Evolutionary conservation across 1,140 invertebrate genomes (phyloP).

Genomic region (Diachasma alloeum): DNA sequence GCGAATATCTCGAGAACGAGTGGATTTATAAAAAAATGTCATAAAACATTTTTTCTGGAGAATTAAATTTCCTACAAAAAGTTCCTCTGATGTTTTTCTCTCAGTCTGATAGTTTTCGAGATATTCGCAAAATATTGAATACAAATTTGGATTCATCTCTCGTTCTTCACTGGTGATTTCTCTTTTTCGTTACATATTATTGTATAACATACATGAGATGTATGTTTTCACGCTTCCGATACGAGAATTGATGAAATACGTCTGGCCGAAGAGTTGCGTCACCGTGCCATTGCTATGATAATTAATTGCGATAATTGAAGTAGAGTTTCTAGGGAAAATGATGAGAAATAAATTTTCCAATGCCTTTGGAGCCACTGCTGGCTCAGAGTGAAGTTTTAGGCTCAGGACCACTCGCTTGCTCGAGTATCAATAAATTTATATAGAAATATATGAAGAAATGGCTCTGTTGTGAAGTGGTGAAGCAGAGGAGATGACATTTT

Average conservation of each 20-base stretch:
- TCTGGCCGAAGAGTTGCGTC: slow-evolving; percentile 16
- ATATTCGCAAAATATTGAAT: not conserved
- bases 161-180: not conserved
- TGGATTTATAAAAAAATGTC: not conserved
- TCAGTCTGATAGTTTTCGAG: not conserved
- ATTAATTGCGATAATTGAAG: slow-evolving; percentile 8
- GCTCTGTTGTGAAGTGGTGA: too few species aligned
- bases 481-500: too few species aligned
- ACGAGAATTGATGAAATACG: slow-evolving; percentile 10
- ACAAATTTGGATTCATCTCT: not conserved
- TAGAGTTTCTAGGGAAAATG: not conserved
- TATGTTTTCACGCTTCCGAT: slow-evolving; percentile 23
- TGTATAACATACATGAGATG: slow-evolving; percentile 12
- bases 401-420: not conserved
- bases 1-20: too few species aligned
- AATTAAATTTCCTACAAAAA: slow-evolving; percentile 10
- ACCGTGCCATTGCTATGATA: slow-evolving; percentile 20
- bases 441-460: not conserved
- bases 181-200: slow-evolving; percentile 6
- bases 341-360: not conserved
- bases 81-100: slow-evolving; percentile 26
- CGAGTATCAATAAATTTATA: not conserved
- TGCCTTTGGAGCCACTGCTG: not conserved
- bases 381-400: not conserved
- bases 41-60: not conserved